Percentiles rank a stretch among this genome's conserved stretches.
Evolutionary conservation across 2,888 invertebrate genomes (phyloP).

Genomic region (Andricus quercusramuli): DNA sequence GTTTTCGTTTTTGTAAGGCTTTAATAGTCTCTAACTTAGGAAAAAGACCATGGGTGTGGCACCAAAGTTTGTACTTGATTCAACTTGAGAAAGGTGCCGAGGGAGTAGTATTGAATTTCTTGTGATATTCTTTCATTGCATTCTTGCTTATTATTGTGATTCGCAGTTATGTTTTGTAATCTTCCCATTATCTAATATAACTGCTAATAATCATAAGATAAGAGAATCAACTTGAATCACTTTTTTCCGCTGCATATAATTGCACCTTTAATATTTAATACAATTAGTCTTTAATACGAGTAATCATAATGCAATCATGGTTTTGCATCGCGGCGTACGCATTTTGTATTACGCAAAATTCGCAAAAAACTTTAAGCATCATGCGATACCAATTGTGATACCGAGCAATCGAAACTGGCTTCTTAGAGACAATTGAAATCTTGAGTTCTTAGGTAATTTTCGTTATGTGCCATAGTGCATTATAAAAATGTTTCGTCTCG

Average conservation of each 20-base stretch:
- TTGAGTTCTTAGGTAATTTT: neutral
- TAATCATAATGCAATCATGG: neutral
- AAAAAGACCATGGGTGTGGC: neutral
- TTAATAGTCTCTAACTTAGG: neutral
- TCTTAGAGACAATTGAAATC: neutral
- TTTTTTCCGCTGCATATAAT: neutral
- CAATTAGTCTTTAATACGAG: conserved; percentile 5
- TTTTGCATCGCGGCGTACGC: conserved; percentile 24
- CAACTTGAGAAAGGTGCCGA: conserved; percentile 14
- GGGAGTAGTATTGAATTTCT: neutral
- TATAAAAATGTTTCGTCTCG: neutral
- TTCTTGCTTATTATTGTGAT: neutral
- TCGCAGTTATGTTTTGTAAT: conserved; percentile 21
- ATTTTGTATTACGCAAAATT: conserved; percentile 29
- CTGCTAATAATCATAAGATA: conserved; percentile 12
- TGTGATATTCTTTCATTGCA: conserved; percentile 6
- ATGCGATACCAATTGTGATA: conserved; percentile 38
- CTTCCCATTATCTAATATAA: conserved; percentile 10
- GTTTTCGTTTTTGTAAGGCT: conserved; percentile 21
- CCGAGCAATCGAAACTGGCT: conserved; percentile 19
- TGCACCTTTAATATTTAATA: conserved; percentile 26
- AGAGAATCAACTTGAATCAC: conserved; percentile 3
- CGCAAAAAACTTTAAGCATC: conserved; percentile 23
- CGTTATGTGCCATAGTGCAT: neutral
- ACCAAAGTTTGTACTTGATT: neutral